Evolutionary conservation across 2,888 invertebrate species (phyloP), one percentile per base, ranked within the genome.

Genomic region (Sceliomorpha sp.): DNA sequence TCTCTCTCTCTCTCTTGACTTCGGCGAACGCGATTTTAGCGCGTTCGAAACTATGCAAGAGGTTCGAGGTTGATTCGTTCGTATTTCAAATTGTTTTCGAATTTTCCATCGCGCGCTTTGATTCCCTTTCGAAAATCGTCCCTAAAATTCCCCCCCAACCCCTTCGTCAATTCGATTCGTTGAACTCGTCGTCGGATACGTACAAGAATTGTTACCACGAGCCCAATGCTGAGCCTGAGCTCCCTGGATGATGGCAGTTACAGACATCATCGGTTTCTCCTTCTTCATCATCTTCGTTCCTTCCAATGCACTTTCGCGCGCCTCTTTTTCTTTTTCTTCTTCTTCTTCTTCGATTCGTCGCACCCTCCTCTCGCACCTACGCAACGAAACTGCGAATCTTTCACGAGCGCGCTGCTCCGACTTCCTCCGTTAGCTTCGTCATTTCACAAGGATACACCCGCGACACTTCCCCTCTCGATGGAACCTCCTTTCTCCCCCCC

Each of bases 231-330:
- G 91, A 24, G 90, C 89, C 81, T 91, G 91, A 48, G 91, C 90
- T 70, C 91, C 92, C 83, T 92, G 92, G 85, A 95, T 94, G 87
- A 95, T 93, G 82, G 94, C 94, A 83, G 94, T 93, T 85, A 95
- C 95, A 87, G 94, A 94, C 93, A 94, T 94, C 90, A 94, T 94
- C 82, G 95, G 94, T 88, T 95, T 94, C 89, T 95, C 95, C 90
- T 95, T 95, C 91, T 94, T 95, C 92, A 94, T 92, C 94, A 94
- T 92, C 81, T 89, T 90, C 81, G 66, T 37, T 40, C 44, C 36
- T 51, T 48, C 15, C 13, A 60, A 47, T 17, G 27, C 56, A 59
- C 36, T 67, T 60, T 39, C 17, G 24, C 2, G 45, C 1, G 10
- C 36, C 9, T 12, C 12, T 32, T 32, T 32, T 27, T 13, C 27